phyloP scores from a whole-genome alignment of 1,140 invertebrate species.

The Saccostrea cuccullata region DNA sequence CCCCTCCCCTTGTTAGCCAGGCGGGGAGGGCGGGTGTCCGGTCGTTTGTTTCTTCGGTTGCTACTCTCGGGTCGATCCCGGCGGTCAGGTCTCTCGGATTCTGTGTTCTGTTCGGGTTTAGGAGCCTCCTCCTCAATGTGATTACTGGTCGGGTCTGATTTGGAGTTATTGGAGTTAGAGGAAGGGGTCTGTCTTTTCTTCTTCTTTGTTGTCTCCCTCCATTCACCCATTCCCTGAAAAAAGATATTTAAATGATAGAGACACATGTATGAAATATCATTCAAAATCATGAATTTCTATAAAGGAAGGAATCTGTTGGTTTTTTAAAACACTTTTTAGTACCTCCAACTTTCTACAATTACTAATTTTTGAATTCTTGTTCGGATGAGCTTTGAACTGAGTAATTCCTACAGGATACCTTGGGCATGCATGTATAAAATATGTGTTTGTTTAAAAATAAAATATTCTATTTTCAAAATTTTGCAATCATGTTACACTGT shows the following conservation, averaged over 20 bases:
- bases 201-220: slow-evolving; percentile 90
- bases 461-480: no score
- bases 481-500: no score
- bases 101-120: slow-evolving; percentile 60
- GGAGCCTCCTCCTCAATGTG: slow-evolving; percentile 65
- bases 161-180: slow-evolving; percentile 43
- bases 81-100: slow-evolving; percentile 58
- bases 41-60: slow-evolving; percentile 61
- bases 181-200: slow-evolving; percentile 81
- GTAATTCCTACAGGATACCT: no score
- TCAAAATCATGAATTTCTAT: no score
- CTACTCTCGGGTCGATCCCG: slow-evolving; percentile 68
- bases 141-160: slow-evolving; percentile 57
- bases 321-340: no score
- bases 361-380: no score
- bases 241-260: background rate
- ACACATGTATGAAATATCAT: no score
- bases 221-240: slow-evolving; percentile 81
- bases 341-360: no score
- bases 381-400: no score
- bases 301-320: no score
- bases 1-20: slow-evolving; percentile 66
- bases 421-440: no score
- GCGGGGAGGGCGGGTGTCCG: slow-evolving; percentile 65
- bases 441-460: no score